Base-by-base conservation (phyloP, 1,140 invertebrate species). In the Leptestheria dahalacensis region DNA sequence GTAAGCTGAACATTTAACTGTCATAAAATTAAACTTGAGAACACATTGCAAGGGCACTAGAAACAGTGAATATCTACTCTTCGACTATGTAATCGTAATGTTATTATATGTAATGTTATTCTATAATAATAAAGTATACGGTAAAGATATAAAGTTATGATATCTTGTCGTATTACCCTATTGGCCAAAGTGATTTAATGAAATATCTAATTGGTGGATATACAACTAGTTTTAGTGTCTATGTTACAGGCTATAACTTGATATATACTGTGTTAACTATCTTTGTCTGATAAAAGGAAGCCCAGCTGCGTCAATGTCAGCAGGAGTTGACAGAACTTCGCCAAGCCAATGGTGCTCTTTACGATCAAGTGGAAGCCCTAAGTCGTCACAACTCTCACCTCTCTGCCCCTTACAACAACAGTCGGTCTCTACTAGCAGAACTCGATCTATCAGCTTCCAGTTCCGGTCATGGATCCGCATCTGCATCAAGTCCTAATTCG, bases 271-370 rank as follows among this genome's bases (percentile, higher is more conserved):
- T n/a, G n/a, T n/a, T n/a, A n/a, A n/a, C n/a, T n/a, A n/a, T n/a
- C n/a, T n/a, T n/a, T n/a, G n/a, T n/a, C n/a, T n/a, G n/a, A 28
- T 59, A 26, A 63, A 62, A 91, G 28, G 53, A 55, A 1, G 28
- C 57, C 15, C 63, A 76, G 73, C 64, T 78, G 28, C 68, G 71
- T 23, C 70, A 68, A 59, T 75, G 74, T 52, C 70, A 77, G 26
- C 72, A 73, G 26, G 78, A 81, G 60, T 70, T 81, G 1, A 79
- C 79, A 12, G 78, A 83, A 60, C 70, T 83, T 61, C 74, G 85
- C 41, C 74, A 79, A 64, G 77, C 70, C 11, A 77, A 76, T 58
- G 63, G 65, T 24, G 68, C 69, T 18, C 66, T 77, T 1, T 69
- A 70, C 24, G 72, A 74, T 48, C 68, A 73, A 48, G 59, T 78